A percentile compares a stretch with the other conserved stretches of the same genome.
Conservation (phyloP, 2,888 invertebrate species). For the Cerceris rybyensis region DNA sequence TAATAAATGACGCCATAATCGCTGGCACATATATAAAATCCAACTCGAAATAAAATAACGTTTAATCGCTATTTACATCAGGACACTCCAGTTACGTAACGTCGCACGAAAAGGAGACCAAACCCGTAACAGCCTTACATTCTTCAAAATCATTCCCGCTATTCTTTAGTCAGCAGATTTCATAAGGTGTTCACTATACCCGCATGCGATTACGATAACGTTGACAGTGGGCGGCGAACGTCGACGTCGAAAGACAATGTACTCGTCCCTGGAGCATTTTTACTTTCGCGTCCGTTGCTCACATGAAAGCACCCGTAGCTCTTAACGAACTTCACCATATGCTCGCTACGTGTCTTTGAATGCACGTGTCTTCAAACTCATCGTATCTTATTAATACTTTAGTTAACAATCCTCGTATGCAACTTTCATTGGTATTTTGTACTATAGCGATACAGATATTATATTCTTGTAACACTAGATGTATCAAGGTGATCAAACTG, state of each 20-base stretch:
- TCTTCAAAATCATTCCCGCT: conserved; percentile 35
- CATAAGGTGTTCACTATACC: conserved; percentile 30
- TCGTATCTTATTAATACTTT: background rate
- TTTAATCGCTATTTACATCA: background rate
- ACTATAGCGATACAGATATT: too few relatives aligned
- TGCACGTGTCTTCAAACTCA: background rate
- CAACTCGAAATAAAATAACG: too few relatives aligned
- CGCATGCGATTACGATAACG: conserved; percentile 55
- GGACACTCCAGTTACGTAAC: conserved; percentile 21
- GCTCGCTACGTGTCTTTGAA: background rate
- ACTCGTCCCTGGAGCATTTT: conserved; percentile 54
- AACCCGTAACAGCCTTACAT: conserved; percentile 31
- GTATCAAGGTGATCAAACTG: too few relatives aligned
- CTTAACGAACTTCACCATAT: background rate
- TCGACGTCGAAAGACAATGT: conserved; percentile 45
- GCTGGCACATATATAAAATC: too few relatives aligned
- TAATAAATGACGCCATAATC: too few relatives aligned
- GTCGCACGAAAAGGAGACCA: conserved; percentile 11
- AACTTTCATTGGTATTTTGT: too few relatives aligned
- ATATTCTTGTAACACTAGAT: too few relatives aligned
- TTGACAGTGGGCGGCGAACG: conserved; percentile 40
- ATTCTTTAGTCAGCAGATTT: conserved; percentile 22
- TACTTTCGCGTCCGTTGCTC: conserved; percentile 60
- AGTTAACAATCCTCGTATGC: too few relatives aligned
- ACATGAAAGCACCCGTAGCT: conserved; percentile 28